Conservation (phyloP, 2,888 invertebrate species). For the Morpho deidamia region DNA sequence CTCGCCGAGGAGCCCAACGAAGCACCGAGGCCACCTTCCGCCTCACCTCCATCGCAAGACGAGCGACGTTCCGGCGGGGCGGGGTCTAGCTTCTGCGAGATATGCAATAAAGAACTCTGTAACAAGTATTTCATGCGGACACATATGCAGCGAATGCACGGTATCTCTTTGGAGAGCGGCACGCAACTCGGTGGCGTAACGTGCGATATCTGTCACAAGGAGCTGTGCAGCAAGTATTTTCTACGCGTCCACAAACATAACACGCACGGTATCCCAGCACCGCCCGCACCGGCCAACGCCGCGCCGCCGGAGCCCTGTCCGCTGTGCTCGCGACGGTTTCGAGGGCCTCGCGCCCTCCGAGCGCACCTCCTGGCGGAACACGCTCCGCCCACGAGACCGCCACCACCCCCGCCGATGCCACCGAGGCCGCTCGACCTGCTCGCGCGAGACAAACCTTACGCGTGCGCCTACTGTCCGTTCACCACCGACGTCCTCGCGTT, state of each 20-base stretch:
- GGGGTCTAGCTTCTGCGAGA: conserved; percentile 95
- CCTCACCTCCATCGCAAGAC: conserved; percentile 60
- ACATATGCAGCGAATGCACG: conserved; percentile 99
- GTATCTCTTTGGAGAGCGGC: conserved; percentile 94
- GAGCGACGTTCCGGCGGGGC: conserved; percentile 71
- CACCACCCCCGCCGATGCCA: conserved; percentile 53
- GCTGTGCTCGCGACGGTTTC: conserved; percentile 91
- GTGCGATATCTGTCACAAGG: conserved; percentile 98
- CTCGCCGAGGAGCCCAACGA: conserved; percentile 57
- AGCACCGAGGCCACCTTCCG: conserved; percentile 49
- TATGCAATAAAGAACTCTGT: conserved; percentile 98
- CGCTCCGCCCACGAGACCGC: conserved; percentile 78
- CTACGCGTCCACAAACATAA: conserved; percentile 98
- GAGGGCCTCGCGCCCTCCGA: conserved; percentile 92
- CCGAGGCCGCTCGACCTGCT: conserved; percentile 79
- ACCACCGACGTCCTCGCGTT: conserved; percentile 93
- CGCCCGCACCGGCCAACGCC: conserved; percentile 79
- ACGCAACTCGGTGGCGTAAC: conserved; percentile 95
- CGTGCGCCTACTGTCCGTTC: conserved; percentile 94
- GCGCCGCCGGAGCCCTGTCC: conserved; percentile 81
- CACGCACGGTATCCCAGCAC: conserved; percentile 96
- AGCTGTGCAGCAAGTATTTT: conserved; percentile 98
- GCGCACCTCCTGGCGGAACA: conserved; percentile 93
- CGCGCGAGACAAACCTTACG: conserved; percentile 84
- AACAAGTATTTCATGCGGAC: conserved; percentile 99